Percentiles rank a stretch among this genome's conserved stretches.
Evolutionary conservation across 2,113 vertebrate species (phyloP).

Genomic region (Lophochroa leadbeateri): DNA sequence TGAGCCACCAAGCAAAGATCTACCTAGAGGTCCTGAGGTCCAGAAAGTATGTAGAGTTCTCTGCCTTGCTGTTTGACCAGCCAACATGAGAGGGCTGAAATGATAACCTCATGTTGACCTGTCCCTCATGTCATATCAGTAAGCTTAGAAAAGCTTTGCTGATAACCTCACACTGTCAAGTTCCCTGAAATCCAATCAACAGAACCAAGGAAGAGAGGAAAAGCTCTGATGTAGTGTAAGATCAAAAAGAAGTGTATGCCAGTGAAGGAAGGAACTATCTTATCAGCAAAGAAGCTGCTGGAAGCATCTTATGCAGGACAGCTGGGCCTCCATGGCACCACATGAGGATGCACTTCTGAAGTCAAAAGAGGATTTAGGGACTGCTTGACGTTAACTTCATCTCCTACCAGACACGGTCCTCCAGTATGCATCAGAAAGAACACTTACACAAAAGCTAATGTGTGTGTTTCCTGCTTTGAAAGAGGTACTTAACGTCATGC

Average conservation of each 20-base stretch:
- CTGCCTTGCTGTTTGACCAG: background rate
- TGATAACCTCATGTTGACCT: background rate
- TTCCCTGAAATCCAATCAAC: background rate
- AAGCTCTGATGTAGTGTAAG: background rate
- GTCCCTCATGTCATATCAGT: background rate
- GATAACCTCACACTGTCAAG: rapidly evolving
- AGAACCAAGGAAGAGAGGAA: background rate
- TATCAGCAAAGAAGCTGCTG: background rate
- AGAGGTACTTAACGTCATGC: background rate
- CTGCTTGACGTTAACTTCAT: background rate
- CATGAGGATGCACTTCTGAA: rapidly evolving
- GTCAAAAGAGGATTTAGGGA: background rate
- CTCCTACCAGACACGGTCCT: background rate
- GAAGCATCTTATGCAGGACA: background rate
- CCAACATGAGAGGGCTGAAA: background rate
- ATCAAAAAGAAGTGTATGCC: background rate
- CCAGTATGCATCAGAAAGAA: background rate
- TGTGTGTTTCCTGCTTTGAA: background rate
- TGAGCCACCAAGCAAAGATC: background rate
- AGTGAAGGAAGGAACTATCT: background rate
- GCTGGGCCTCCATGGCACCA: background rate
- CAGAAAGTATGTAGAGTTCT: background rate
- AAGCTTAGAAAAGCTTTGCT: background rate
- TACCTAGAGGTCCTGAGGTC: background rate
- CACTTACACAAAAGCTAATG: background rate